Conservation (phyloP, 1,140 invertebrate species). For the Pseudomyrmex pallidus region DNA sequence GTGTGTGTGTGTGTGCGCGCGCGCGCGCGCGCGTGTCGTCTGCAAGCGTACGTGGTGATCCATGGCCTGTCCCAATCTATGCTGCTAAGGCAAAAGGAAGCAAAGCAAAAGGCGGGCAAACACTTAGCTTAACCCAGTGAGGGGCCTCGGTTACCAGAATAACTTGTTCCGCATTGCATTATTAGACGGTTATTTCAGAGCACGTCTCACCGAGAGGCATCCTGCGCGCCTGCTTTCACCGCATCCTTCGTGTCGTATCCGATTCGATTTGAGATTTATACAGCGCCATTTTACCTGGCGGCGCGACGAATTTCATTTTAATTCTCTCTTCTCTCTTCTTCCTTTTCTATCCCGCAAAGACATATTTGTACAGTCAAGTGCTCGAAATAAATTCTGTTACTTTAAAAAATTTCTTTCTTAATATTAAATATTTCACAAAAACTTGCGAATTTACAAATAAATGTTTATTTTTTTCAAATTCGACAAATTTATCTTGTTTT, state of each 20-base stretch:
- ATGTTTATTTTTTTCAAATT: too few species aligned
- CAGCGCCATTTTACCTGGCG: conserved; percentile 23
- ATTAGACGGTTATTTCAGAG: conserved; percentile 82
- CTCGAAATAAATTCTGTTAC: conserved; percentile 12
- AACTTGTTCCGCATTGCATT: conserved; percentile 84
- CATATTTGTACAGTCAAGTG: not conserved
- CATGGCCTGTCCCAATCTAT: conserved; percentile 76
- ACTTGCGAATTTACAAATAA: not conserved
- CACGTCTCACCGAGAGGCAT: conserved; percentile 63
- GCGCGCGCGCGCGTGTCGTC: conserved; percentile 50
- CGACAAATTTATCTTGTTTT: too few species aligned
- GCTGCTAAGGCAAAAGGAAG: conserved; percentile 74
- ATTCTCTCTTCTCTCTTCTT: not conserved
- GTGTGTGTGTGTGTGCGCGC: not conserved
- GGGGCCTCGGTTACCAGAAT: conserved; percentile 80
- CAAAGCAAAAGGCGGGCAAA: conserved; percentile 77
- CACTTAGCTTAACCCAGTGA: conserved; percentile 82
- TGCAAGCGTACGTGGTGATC: conserved; percentile 71
- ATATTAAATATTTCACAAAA: not conserved
- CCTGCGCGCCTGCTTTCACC: conserved; percentile 55
- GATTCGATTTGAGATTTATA: conserved; percentile 23
- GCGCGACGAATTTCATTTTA: conserved; percentile 16
- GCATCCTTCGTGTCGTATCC: conserved; percentile 33
- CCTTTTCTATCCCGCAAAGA: too few species aligned
- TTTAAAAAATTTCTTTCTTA: conserved; percentile 5